phyloP scores from a whole-genome alignment of 2,797 vertebrate species.

The Enteromius viviparus region DNA sequence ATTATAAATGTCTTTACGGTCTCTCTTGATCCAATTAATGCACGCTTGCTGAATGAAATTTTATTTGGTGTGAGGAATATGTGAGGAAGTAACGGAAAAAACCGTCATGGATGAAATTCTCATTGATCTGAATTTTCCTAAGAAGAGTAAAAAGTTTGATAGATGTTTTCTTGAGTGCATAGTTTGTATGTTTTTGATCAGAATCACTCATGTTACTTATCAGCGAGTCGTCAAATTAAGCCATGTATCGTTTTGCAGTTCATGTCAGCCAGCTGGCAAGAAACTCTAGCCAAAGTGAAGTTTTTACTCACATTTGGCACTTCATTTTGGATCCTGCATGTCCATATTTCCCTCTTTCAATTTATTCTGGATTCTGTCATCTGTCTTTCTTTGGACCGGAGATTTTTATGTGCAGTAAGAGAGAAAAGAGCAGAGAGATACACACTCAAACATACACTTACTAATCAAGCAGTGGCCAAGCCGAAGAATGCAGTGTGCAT shows the following conservation, averaged over 20 bases:
- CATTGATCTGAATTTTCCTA: neutral
- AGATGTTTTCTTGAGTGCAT: neutral
- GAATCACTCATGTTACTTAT: neutral
- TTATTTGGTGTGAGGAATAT: neutral
- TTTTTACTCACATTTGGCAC: neutral
- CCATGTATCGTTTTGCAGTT: neutral
- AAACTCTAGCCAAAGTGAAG: neutral
- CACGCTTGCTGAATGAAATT: neutral
- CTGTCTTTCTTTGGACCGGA: neutral
- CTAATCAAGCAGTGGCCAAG: slow-evolving; percentile 44
- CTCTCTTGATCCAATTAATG: neutral
- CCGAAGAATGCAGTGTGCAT: slow-evolving; percentile 45
- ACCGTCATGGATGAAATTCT: neutral
- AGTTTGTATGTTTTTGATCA: slow-evolving; percentile 5
- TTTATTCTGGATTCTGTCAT: neutral
- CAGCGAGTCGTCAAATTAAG: neutral
- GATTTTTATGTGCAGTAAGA: neutral
- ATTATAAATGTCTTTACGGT: neutral
- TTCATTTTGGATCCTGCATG: neutral
- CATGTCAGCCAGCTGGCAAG: neutral
- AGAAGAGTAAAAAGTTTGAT: neutral
- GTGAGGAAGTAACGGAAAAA: neutral
- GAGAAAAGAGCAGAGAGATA: neutral
- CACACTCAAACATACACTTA: neutral
- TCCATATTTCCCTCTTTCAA: neutral